These are phyloP conservation scores for Zenarchopterus dispar DNA, from an alignment of 2,797 vertebrate species.

Conservation along the genomic window DNA sequence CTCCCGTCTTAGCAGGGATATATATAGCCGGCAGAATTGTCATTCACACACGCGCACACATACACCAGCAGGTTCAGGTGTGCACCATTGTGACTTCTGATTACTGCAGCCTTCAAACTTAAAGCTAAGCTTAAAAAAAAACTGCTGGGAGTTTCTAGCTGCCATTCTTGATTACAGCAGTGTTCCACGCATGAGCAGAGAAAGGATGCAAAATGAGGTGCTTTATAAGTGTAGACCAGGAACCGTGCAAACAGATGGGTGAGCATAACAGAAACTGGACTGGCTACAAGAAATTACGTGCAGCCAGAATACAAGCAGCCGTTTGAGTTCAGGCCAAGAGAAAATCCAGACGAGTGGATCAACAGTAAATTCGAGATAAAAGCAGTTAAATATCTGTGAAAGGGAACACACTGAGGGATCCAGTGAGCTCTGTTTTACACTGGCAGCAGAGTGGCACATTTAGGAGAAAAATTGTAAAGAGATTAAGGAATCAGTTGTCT, in stretches of 20 bases:
- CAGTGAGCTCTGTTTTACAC: conserved; percentile 1
- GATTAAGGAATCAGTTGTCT: neutral
- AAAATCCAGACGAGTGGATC: conserved; percentile 29
- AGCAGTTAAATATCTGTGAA: conserved; percentile 11
- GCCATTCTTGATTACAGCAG: conserved; percentile 52
- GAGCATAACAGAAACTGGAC: conserved; percentile 44
- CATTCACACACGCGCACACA: conserved; percentile 7
- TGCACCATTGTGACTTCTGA: conserved; percentile 33
- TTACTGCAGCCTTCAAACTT: conserved; percentile 33
- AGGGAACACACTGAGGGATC: neutral
- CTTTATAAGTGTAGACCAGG: too few species aligned
- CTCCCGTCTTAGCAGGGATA: too few species aligned
- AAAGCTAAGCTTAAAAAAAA: conserved; percentile 22
- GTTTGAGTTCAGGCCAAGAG: conserved; percentile 39
- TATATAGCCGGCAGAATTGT: neutral
- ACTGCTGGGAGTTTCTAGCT: conserved; percentile 35
- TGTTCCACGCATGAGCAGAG: conserved; percentile 67
- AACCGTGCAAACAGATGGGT: conserved; percentile 71
- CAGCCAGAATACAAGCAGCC: conserved; percentile 45
- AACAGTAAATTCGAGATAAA: conserved; percentile 36
- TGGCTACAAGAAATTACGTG: conserved; percentile 42
- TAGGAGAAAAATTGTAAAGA: neutral
- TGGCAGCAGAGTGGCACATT: neutral
- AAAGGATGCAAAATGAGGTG: conserved; percentile 22
- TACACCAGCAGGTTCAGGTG: conserved; percentile 34